A percentile compares a stretch with the other conserved stretches of the same genome.
Evolutionary conservation across 2,113 vertebrate species (phyloP).

Genomic region (Coreoperca whiteheadi): DNA sequence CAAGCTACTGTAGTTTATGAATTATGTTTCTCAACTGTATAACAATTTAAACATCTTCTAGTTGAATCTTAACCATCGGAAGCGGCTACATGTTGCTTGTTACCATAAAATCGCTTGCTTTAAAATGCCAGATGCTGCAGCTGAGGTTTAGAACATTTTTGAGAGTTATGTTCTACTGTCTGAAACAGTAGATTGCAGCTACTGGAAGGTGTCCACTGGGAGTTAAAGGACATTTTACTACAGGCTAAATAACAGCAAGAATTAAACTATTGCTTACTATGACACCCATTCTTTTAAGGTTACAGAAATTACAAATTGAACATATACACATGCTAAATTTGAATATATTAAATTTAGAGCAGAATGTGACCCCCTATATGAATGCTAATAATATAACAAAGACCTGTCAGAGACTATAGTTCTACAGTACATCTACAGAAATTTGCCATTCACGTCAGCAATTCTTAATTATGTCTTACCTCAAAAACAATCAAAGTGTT

Average conservation of each 20-base stretch:
- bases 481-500: accelerated
- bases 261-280: background rate
- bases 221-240: background rate
- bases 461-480: constrained; percentile 37
- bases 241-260: background rate
- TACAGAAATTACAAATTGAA: background rate
- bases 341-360: background rate
- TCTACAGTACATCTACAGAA: background rate
- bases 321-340: background rate
- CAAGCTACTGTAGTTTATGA: background rate
- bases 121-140: background rate
- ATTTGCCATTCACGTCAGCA: background rate
- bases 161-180: background rate
- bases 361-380: accelerated
- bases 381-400: background rate
- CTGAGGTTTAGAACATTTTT: background rate
- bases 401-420: background rate
- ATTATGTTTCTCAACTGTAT: background rate
- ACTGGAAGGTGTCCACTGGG: background rate
- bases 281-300: background rate
- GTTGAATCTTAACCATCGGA: background rate
- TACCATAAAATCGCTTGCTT: background rate
- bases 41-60: background rate
- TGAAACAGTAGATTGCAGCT: background rate
- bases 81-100: background rate